These are phyloP conservation scores for Sesia apiformis DNA, from an alignment of 2,888 invertebrate genomes.

Conservation along the genomic window DNA sequence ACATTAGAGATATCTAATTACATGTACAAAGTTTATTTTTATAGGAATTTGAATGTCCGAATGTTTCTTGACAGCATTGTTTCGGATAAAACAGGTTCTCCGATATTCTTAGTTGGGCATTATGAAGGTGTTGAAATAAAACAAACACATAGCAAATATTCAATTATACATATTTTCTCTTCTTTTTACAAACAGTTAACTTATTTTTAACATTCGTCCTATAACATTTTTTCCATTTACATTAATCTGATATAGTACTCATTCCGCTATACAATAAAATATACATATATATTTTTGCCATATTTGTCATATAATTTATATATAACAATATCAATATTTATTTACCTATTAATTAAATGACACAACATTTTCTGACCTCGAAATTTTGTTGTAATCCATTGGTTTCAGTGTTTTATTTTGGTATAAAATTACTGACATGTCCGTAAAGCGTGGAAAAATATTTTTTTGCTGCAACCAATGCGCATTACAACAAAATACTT, in stretches of 20 bases:
- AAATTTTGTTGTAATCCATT: conserved; percentile 34
- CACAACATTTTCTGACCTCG: conserved; percentile 60
- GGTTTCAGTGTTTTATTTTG: conserved; percentile 18
- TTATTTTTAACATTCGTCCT: conserved; percentile 67
- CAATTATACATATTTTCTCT: conserved; percentile 71
- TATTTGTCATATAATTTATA: conserved; percentile 61
- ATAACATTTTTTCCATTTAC: conserved; percentile 67
- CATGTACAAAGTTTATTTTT: too few relatives aligned
- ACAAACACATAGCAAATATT: conserved; percentile 63
- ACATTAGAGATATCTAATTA: too few relatives aligned
- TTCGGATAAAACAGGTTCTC: too few relatives aligned
- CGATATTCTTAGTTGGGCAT: too few relatives aligned
- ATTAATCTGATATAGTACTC: conserved; percentile 68
- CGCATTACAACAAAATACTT: too few relatives aligned
- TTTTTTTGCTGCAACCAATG: too few relatives aligned
- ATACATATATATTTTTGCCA: conserved; percentile 62
- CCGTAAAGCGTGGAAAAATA: too few relatives aligned
- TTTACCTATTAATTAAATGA: conserved; percentile 64
- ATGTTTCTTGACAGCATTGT: too few relatives aligned
- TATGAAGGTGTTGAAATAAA: conserved; percentile 29
- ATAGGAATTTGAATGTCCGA: too few relatives aligned
- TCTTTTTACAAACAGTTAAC: conserved; percentile 74
- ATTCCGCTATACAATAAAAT: conserved; percentile 72
- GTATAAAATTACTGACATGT: not conserved
- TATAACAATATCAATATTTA: conserved; percentile 56